Conservation (phyloP, 2,113 vertebrate species). For the Nansenia antarctica region DNA sequence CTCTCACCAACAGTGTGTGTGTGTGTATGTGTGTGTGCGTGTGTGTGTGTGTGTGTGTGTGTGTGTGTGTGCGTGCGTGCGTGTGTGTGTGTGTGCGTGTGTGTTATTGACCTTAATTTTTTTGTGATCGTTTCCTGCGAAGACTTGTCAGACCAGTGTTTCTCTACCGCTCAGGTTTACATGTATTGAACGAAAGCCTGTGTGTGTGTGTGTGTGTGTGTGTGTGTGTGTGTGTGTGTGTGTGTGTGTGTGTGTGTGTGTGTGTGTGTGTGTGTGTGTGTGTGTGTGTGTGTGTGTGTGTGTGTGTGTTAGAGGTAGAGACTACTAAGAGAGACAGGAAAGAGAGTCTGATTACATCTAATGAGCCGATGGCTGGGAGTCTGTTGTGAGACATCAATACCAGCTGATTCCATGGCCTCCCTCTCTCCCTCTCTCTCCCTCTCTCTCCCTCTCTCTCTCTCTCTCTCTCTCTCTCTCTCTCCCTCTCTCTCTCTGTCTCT, state of each 20-base stretch:
- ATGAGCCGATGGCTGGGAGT: conserved; percentile 9
- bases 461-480: conserved; percentile 13
- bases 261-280: not conserved
- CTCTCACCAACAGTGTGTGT: not conserved
- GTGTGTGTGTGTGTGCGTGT: not conserved
- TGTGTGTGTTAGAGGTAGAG: not conserved
- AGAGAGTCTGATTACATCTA: not conserved
- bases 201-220: not conserved
- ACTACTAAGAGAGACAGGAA: not conserved
- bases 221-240: not conserved
- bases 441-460: conserved; percentile 8
- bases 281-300: not conserved
- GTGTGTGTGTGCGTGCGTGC: not conserved
- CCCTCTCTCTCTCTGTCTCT: conserved; percentile 12
- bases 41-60: not conserved
- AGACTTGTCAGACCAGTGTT: not conserved
- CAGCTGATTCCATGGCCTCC: not conserved
- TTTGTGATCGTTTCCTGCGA: not conserved
- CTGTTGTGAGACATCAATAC: conserved; percentile 19
- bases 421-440: conserved; percentile 9
- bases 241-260: not conserved
- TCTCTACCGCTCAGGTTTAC: not conserved
- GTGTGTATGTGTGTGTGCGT: not conserved
- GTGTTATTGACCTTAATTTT: not conserved
- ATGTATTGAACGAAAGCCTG: not conserved